A percentile compares a stretch with the other conserved stretches of the same genome.
Conservation (phyloP, 2,888 invertebrate genomes). For the Tachina fera region DNA sequence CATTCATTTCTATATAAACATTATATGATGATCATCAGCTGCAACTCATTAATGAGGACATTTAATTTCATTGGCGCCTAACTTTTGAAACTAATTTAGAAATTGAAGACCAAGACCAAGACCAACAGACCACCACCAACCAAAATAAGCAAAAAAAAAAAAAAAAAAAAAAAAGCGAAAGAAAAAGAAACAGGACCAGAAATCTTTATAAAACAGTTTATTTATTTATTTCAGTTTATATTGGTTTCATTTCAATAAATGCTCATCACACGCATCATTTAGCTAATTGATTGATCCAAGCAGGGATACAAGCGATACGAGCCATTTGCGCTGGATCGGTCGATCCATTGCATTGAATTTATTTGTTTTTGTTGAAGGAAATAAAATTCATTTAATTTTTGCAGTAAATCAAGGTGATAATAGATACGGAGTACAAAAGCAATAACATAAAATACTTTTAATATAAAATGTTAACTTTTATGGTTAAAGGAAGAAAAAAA, state of each 20-base stretch:
- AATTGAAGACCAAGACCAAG: slow-evolving; percentile 41
- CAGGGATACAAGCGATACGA: not conserved
- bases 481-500: not conserved
- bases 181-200: not conserved
- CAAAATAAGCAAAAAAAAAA: not conserved
- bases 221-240: slow-evolving; percentile 53
- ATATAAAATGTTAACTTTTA: not conserved
- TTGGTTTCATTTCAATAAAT: slow-evolving; percentile 56
- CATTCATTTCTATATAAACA: slow-evolving; percentile 2
- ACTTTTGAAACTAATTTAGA: slow-evolving; percentile 36
- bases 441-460: slow-evolving; percentile 25
- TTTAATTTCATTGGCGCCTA: slow-evolving; percentile 75
- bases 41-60: slow-evolving; percentile 73
- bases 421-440: not conserved
- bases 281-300: slow-evolving; percentile 72
- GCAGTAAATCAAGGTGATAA: slow-evolving; percentile 56
- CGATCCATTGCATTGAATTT: not conserved
- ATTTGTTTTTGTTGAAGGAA: not conserved
- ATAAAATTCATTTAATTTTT: slow-evolving; percentile 50
- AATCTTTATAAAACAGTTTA: slow-evolving; percentile 55
- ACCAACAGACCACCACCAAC: slow-evolving; percentile 47
- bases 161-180: slow-evolving; percentile 8
- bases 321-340: not conserved
- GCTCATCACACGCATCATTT: slow-evolving; percentile 71
- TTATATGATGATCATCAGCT: slow-evolving; percentile 66